phyloP scores from a whole-genome alignment of 2,888 invertebrate species.

The Alloscopus bannaensis region DNA sequence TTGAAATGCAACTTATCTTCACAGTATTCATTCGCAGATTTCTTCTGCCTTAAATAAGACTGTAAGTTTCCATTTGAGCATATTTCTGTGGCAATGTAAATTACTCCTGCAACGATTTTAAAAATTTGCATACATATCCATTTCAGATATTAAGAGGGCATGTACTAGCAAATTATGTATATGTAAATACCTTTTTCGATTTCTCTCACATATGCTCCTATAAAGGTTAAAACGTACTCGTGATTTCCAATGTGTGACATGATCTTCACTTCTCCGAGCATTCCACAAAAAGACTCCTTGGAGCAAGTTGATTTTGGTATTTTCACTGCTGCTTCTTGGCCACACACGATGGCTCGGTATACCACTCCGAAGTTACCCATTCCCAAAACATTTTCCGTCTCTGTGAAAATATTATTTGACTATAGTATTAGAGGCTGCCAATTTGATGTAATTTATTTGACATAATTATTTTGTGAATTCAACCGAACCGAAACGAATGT shows the following conservation, averaged over 20 bases:
- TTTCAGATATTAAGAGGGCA: no score
- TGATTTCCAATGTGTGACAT: constrained; percentile 19
- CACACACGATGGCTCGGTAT: background rate
- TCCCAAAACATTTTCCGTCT: background rate
- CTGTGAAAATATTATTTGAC: no score
- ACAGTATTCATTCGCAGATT: no score
- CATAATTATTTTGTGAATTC: no score
- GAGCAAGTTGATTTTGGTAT: background rate
- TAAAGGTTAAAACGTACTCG: background rate
- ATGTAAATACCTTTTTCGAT: background rate
- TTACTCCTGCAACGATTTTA: no score
- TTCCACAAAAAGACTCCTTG: background rate
- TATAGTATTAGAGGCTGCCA: no score
- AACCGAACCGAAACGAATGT: no score
- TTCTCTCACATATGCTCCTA: constrained; percentile 24
- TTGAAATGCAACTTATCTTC: no score
- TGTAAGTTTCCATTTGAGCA: constrained; percentile 15
- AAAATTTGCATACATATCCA: no score
- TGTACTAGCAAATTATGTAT: no score
- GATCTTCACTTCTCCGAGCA: constrained; percentile 22
- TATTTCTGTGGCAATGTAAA: constrained; percentile 12
- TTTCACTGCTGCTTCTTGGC: background rate
- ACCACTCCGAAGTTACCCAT: background rate
- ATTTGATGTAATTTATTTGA: no score
- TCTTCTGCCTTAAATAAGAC: background rate